A percentile compares a stretch with the other conserved stretches of the same genome.
Evolutionary conservation across 2,888 invertebrate genomes (phyloP).

Genomic region (Nemapogon koenigi): DNA sequence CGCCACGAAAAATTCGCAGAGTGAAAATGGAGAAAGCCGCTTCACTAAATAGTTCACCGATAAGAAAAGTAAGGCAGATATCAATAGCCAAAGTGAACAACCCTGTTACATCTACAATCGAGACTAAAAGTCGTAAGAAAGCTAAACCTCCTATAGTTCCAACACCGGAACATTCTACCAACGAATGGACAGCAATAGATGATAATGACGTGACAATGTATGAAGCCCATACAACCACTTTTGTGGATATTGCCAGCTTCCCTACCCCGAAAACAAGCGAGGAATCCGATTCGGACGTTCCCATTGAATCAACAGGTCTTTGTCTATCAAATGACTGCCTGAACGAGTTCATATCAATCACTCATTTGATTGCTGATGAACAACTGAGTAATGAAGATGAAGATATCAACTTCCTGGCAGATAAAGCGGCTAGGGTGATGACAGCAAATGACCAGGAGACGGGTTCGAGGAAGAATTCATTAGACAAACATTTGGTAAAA

Average conservation of each 20-base stretch:
- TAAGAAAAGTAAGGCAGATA: conserved; percentile 52
- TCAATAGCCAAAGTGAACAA: conserved; percentile 29
- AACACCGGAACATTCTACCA: conserved; percentile 24
- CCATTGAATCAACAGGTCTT: conserved; percentile 45
- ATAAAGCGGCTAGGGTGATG: conserved; percentile 52
- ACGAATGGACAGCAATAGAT: conserved; percentile 27
- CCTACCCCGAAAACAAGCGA: conserved; percentile 37
- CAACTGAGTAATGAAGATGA: conserved; percentile 38
- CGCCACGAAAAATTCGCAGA: conserved; percentile 51
- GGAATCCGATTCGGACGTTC: conserved; percentile 49
- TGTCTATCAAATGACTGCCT: conserved; percentile 54
- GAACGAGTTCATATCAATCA: conserved; percentile 51
- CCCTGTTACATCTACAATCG: conserved; percentile 40
- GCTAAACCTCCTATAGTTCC: conserved; percentile 32
- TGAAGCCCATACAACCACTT: conserved; percentile 52
- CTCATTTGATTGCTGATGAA: conserved; percentile 28
- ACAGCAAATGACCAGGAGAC: conserved; percentile 32
- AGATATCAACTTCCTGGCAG: conserved; percentile 45
- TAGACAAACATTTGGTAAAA: conserved; percentile 37
- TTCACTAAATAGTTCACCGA: conserved; percentile 52
- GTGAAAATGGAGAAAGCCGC: conserved; percentile 52
- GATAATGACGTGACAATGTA: conserved; percentile 58
- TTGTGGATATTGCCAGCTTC: conserved; percentile 29
- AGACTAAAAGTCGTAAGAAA: conserved; percentile 42
- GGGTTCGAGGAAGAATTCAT: conserved; percentile 27